phyloP scores from a whole-genome alignment of 2,888 invertebrate genomes.

The Philonicus albiceps region DNA sequence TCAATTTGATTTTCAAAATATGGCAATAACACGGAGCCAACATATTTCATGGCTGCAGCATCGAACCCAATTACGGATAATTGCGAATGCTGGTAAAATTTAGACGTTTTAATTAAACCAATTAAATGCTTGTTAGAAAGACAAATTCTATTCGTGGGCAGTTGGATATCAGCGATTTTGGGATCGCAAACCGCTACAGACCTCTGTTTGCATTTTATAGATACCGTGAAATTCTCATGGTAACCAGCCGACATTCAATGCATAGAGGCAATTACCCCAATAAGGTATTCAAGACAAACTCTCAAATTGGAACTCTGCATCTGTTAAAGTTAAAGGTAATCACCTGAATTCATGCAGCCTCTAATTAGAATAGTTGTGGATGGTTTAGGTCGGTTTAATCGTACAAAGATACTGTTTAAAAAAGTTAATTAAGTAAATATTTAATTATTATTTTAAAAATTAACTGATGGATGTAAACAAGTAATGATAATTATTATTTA shows the following conservation, averaged over 20 bases:
- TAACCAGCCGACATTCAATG: not conserved
- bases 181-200: not conserved
- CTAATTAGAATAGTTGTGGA: not conserved
- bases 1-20: not conserved
- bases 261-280: not conserved
- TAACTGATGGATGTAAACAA: no score
- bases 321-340: not conserved
- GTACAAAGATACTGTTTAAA: not conserved
- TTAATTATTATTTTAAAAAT: not conserved
- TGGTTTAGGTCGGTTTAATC: not conserved
- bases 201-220: not conserved
- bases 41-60: not conserved
- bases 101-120: not conserved
- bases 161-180: not conserved
- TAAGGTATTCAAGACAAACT: not conserved
- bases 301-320: not conserved
- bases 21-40: not conserved
- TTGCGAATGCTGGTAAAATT: not conserved
- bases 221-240: not conserved
- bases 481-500: no score
- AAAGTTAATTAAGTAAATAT: not conserved
- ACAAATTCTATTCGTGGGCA: not conserved
- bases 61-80: not conserved
- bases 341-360: not conserved
- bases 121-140: not conserved